Evolutionary conservation across 1,140 invertebrate species (phyloP).

Genomic region (Euura saliciscinereae): DNA sequence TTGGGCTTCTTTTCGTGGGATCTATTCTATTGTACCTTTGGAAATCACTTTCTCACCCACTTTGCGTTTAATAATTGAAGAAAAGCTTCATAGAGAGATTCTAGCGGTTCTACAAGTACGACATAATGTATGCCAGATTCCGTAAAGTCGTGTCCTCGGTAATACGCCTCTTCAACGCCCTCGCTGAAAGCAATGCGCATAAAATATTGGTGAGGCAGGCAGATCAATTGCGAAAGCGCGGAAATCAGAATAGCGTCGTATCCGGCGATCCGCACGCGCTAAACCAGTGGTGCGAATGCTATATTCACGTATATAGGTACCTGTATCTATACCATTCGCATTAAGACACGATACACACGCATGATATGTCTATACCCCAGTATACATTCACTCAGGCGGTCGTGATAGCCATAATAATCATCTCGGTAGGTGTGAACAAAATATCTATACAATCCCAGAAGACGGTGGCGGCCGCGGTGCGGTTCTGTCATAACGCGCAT

Average conservation of each 20-base stretch:
- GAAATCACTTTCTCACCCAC: too few species aligned
- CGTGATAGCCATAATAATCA: slow-evolving; percentile 49
- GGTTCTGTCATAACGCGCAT: neutral
- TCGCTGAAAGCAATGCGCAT: neutral
- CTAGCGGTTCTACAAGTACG: too few species aligned
- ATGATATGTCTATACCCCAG: too few species aligned
- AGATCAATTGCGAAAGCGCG: slow-evolving; percentile 5
- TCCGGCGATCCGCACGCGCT: neutral
- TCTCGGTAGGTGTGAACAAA: slow-evolving; percentile 56
- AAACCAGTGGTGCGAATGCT: neutral
- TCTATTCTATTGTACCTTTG: too few species aligned
- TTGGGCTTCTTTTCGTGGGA: too few species aligned
- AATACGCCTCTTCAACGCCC: slow-evolving; percentile 16
- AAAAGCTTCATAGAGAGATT: too few species aligned
- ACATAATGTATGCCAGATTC: too few species aligned
- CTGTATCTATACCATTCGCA: too few species aligned
- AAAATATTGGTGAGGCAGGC: neutral
- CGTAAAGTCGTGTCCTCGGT: slow-evolving; percentile 15
- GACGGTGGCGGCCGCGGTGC: neutral
- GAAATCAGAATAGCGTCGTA: slow-evolving; percentile 4
- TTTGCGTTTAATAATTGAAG: too few species aligned
- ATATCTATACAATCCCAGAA: slow-evolving; percentile 19
- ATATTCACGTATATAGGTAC: neutral
- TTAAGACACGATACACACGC: too few species aligned
- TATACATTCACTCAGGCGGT: slow-evolving; percentile 37